phyloP scores from a whole-genome alignment of 2,888 invertebrate species.

The Cephus nigrinus region DNA sequence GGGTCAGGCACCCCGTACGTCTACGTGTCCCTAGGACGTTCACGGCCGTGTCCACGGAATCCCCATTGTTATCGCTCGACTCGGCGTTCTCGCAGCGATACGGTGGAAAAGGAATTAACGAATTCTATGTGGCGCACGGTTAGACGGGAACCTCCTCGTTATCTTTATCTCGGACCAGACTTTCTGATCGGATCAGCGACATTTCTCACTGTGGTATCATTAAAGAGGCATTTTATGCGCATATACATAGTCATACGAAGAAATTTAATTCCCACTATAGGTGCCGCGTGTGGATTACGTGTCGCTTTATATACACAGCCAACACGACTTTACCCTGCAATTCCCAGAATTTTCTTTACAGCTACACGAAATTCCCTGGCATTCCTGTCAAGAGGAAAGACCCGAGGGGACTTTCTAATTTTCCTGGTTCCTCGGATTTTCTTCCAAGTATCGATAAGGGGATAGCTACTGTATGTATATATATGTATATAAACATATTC shows the following conservation, averaged over 20 bases:
- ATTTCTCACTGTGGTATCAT: not conserved
- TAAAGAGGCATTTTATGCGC: not conserved
- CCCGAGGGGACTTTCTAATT: not conserved
- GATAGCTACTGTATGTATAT: not conserved
- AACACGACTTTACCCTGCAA: too few relatives aligned
- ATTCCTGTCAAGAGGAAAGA: not conserved
- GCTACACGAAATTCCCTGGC: not conserved
- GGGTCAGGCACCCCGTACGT: constrained; percentile 61
- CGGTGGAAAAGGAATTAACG: not conserved
- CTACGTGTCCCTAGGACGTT: constrained; percentile 60
- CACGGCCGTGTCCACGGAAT: constrained; percentile 58
- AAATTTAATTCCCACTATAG: not conserved
- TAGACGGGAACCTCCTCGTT: not conserved
- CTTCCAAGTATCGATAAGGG: not conserved
- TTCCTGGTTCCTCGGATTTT: not conserved
- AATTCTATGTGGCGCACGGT: not conserved
- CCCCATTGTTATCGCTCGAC: constrained; percentile 43
- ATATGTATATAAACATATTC: not conserved
- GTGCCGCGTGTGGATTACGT: not conserved
- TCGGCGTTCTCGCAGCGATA: not conserved
- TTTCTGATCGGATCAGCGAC: not conserved
- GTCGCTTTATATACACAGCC: too few relatives aligned
- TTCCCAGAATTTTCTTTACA: not conserved
- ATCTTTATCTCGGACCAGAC: not conserved
- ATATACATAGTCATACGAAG: not conserved